Conservation (phyloP, 2,113 vertebrate genomes). For the Marmota flaviventris region DNA sequence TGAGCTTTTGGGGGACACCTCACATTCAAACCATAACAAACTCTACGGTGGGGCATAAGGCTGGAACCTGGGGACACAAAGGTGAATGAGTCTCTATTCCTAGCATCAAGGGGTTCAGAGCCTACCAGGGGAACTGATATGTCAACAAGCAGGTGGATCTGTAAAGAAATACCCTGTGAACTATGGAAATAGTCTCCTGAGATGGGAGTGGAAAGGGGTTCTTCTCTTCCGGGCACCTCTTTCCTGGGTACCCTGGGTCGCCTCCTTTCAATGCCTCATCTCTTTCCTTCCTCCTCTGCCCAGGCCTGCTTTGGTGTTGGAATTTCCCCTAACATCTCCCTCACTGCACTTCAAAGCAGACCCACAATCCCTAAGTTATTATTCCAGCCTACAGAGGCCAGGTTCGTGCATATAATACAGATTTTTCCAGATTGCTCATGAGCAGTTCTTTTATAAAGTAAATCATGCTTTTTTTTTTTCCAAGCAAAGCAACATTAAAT, state of each 20-base stretch:
- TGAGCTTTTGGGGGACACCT: no score
- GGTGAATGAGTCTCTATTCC: not conserved
- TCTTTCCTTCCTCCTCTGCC: not conserved
- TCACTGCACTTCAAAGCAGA: not conserved
- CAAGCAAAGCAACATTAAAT: constrained; percentile 11
- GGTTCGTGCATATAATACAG: not conserved
- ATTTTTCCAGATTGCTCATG: constrained; percentile 14
- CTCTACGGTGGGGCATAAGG: not conserved
- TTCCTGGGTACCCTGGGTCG: not conserved
- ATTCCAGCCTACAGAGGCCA: not conserved
- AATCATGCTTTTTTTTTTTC: constrained; percentile 63
- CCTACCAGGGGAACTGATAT: not conserved
- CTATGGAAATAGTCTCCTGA: not conserved
- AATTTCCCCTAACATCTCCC: not conserved
- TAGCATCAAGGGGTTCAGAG: not conserved
- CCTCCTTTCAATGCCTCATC: not conserved
- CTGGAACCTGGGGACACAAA: not conserved
- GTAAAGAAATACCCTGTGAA: not conserved
- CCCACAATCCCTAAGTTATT: not conserved
- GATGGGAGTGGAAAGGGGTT: not conserved
- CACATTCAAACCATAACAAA: no score
- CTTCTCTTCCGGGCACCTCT: not conserved
- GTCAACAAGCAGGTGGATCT: not conserved
- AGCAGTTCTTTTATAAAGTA: not conserved
- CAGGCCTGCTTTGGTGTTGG: not conserved